Evolutionary conservation across 1,140 invertebrate species (phyloP).

Genomic region (Zaprionus inermis): DNA sequence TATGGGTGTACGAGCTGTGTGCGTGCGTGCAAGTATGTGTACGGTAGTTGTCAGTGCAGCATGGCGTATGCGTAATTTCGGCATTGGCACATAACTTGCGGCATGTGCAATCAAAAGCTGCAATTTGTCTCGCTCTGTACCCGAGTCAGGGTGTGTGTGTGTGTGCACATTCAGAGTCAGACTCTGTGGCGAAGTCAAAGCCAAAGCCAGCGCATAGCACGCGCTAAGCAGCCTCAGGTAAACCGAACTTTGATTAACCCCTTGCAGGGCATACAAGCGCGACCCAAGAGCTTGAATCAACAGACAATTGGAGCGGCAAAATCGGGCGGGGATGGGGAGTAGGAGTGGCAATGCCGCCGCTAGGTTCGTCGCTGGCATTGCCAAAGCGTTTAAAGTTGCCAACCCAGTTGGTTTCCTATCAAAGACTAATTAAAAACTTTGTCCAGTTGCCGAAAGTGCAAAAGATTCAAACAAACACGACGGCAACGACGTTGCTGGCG

Average conservation of each 20-base stretch:
- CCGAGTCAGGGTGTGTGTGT: not conserved
- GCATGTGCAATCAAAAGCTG: constrained; percentile 49
- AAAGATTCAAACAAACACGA: constrained; percentile 43
- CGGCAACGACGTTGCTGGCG: not conserved
- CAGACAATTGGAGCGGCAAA: constrained; percentile 27
- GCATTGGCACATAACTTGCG: constrained; percentile 37
- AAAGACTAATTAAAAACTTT: constrained; percentile 83
- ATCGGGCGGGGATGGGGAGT: constrained; percentile 2
- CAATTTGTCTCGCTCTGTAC: constrained; percentile 25
- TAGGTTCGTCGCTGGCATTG: constrained; percentile 25
- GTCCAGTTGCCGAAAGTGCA: constrained; percentile 63
- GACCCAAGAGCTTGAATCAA: constrained; percentile 44
- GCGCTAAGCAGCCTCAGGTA: constrained; percentile 58
- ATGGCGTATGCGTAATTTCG: constrained; percentile 72
- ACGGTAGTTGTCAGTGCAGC: constrained; percentile 41
- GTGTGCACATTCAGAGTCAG: constrained; percentile 12
- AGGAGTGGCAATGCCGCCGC: not conserved
- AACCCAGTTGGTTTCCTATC: constrained; percentile 74
- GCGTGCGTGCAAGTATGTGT: constrained; percentile 10
- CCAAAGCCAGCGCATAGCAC: constrained; percentile 30
- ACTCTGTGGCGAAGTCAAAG: constrained; percentile 19
- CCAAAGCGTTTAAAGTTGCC: constrained; percentile 51
- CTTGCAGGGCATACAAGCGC: constrained; percentile 22
- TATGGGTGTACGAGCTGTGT: not conserved
- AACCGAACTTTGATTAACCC: constrained; percentile 74